phyloP scores from a whole-genome alignment of 2,113 vertebrate genomes.

The Melanerpes aurifrons region DNA sequence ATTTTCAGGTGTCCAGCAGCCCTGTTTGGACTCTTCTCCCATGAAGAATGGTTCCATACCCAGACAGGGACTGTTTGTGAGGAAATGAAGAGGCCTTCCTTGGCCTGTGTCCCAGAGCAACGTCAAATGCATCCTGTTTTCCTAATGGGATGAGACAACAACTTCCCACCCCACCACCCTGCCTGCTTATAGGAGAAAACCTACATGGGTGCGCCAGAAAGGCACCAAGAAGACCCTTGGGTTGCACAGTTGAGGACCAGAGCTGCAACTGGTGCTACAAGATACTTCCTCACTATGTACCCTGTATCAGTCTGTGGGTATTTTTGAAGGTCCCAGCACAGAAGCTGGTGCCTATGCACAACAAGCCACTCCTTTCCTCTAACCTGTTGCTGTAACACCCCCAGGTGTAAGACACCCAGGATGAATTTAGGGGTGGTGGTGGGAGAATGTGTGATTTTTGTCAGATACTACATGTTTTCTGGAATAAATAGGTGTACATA shows the following conservation, averaged over 20 bases:
- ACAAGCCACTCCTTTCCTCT: not conserved
- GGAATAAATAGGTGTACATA: not conserved
- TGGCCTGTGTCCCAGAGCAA: not conserved
- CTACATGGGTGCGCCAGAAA: not conserved
- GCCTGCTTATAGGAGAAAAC: not conserved
- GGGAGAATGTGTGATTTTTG: not conserved
- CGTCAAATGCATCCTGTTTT: not conserved
- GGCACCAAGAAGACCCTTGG: not conserved
- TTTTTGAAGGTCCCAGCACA: not conserved
- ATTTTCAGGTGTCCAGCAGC: not conserved
- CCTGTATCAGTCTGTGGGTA: not conserved
- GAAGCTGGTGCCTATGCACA: not conserved
- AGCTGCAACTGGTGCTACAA: not conserved
- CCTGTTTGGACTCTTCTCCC: not conserved
- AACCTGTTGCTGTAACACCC: not conserved
- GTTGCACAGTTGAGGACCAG: not conserved
- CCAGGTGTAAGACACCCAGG: not conserved
- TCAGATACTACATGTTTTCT: not conserved
- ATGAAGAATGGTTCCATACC: too few species aligned
- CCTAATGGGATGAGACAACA: not conserved
- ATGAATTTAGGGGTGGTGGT: not conserved
- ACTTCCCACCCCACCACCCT: not conserved
- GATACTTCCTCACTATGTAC: rapidly evolving
- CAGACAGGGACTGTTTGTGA: not conserved
- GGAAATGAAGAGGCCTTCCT: not conserved